Conservation (phyloP, 2,113 vertebrate species). For the Corvus hawaiiensis region DNA sequence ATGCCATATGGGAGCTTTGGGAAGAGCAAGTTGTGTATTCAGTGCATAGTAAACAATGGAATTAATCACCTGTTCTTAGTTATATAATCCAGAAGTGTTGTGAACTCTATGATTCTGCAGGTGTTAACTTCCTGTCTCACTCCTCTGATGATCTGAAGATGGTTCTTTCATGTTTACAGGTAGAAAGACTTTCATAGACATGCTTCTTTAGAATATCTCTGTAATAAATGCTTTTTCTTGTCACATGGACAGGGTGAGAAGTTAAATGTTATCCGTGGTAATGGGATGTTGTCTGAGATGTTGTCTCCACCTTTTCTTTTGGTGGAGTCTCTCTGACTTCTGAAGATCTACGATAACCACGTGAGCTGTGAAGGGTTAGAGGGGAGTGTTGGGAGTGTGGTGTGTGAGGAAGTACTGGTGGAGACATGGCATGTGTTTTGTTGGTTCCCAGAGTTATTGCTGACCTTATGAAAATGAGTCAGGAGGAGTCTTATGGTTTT, state of each 20-base stretch:
- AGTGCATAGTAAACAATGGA: accelerated
- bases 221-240: background rate
- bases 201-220: background rate
- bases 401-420: background rate
- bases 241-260: background rate
- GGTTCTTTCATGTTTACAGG: no score
- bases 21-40: background rate
- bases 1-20: no score
- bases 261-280: accelerated
- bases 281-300: background rate
- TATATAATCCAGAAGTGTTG: no score
- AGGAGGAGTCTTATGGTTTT: accelerated
- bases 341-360: accelerated
- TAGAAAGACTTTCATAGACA: no score
- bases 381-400: accelerated
- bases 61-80: background rate
- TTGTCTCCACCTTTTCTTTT: background rate
- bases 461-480: background rate
- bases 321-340: accelerated
- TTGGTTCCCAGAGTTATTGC: background rate
- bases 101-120: background rate
- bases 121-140: background rate
- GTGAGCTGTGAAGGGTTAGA: accelerated
- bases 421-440: background rate
- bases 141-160: background rate